Conservation (phyloP, 2,797 vertebrate genomes). For the Toxotes lorentzi region DNA sequence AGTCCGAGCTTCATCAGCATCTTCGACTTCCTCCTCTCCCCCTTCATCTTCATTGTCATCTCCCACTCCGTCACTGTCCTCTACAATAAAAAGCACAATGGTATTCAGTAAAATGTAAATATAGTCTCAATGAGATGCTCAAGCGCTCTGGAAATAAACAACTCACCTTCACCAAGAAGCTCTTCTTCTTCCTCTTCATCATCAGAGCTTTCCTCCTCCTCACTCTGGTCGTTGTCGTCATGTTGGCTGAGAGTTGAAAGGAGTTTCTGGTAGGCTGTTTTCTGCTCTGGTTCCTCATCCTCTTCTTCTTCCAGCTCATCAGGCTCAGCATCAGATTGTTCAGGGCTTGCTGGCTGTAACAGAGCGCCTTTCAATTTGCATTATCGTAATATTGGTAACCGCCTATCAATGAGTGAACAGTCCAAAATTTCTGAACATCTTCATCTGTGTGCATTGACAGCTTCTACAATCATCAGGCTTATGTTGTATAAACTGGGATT, state of each 20-base stretch:
- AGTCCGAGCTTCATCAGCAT: conserved; percentile 37
- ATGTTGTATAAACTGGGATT: background rate
- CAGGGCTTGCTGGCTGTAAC: conserved; percentile 86
- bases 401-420: background rate
- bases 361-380: background rate
- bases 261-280: conserved; percentile 91
- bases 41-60: conserved; percentile 41
- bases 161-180: conserved; percentile 73
- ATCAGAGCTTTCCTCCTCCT: conserved; percentile 85
- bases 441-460: background rate
- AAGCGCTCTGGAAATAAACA: background rate
- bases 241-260: conserved; percentile 88
- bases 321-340: conserved; percentile 81
- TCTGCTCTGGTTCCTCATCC: conserved; percentile 86
- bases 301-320: conserved; percentile 79
- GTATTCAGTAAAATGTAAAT: background rate
- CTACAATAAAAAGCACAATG: conserved; percentile 27
- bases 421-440: background rate
- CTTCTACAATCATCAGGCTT: background rate
- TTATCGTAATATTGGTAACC: background rate
- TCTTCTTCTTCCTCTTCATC: conserved; percentile 70
- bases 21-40: conserved; percentile 47
- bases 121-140: background rate
- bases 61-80: conserved; percentile 41
- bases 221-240: conserved; percentile 73